Conservation (phyloP, 2,797 vertebrate species). For the Hypotaenidia philippensis region DNA sequence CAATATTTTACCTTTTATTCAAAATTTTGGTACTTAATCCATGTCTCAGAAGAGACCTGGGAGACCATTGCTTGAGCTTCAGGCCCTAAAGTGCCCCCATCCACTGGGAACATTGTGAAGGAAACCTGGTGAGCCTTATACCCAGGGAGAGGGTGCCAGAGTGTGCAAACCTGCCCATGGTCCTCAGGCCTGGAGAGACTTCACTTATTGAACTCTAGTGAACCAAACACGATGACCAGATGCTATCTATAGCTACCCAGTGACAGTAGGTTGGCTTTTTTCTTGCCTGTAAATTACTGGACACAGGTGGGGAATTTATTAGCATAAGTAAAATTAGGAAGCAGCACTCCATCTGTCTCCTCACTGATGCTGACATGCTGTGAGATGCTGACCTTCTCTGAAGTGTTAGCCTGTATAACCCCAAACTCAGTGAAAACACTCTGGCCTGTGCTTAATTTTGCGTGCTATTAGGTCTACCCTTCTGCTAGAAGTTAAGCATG, state of each 20-base stretch:
- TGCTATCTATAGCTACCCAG: not conserved
- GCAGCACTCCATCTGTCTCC: not conserved
- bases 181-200: not conserved
- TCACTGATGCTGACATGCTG: not conserved
- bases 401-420: not conserved
- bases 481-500: not conserved
- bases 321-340: slow-evolving; percentile 16
- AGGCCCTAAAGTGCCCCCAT: not conserved
- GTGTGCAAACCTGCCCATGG: fast-evolving
- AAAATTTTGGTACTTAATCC: not conserved
- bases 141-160: not conserved
- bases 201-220: not conserved
- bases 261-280: not conserved
- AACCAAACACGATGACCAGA: not conserved
- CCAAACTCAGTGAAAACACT: not conserved
- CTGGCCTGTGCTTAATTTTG: not conserved
- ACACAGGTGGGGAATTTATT: slow-evolving; percentile 26
- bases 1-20: not conserved
- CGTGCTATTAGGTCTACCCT: not conserved
- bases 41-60: not conserved
- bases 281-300: slow-evolving; percentile 8
- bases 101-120: not conserved
- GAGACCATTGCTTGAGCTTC: not conserved
- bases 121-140: not conserved
- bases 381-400: not conserved